Evolutionary conservation across 2,113 vertebrate species (phyloP), one percentile per base, ranked within the genome.

Genomic region (Prochilodus magdalenae): DNA sequence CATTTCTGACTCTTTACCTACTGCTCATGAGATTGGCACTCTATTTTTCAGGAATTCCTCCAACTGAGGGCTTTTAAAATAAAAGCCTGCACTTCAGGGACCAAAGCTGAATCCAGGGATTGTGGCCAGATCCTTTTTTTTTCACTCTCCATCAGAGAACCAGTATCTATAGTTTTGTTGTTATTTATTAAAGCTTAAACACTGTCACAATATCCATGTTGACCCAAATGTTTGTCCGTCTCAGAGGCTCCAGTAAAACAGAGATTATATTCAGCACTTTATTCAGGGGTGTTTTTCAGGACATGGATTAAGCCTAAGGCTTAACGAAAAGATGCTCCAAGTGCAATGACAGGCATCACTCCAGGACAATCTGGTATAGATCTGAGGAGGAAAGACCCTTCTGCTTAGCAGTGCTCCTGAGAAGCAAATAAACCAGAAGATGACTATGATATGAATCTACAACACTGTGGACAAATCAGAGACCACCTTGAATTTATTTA

Each of bases 1-100:
- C 26, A 12, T 53, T 47, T 62, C 70, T 10, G 12, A 29, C 66
- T 78, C 15, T 22, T 44, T 7, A 60, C 36, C 22, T 40, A 44
- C 3, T 20, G 55, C 22, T 40, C 29, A 27, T 40, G 14, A 72
- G 57, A 53, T 49, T 55, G 27, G 27, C 20, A 29, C 40, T 60
- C 22, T 57, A 11, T 12, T 65, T 75, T 79, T 82, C 29, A 82
- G 81, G 8, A 49, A 75, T 83, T 82, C 81, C 16, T 27, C 69
- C 29, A 29, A 53, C 13, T 85, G 49, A 81, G 47, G 78, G 71
- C 53, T 55, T 55, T n/a, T 55, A 0, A 7, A 20, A 55, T 1
- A 55, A 55, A 55, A 55, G 75, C 77, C 74, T 80, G 84, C 47
- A 81, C 16, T 86, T 87, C 81, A 88, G 75, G 82, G 67, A 74